Evolutionary conservation across 2,113 vertebrate genomes (phyloP).

Genomic region (Hymenochirus boettgeri): DNA sequence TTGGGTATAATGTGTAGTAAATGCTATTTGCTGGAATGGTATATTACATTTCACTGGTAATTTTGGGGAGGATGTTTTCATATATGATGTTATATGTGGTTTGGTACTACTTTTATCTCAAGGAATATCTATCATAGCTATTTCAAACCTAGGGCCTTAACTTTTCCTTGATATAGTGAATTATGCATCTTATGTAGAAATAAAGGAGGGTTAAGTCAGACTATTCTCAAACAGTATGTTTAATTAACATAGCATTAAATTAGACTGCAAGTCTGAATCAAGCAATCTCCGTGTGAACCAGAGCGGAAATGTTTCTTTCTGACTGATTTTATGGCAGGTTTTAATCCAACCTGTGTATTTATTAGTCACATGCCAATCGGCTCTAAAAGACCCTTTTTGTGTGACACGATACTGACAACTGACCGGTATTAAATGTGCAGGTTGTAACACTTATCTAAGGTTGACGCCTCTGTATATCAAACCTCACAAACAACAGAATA

Average conservation of each 20-base stretch:
- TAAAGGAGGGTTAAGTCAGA: conserved; percentile 4
- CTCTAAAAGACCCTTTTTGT: conserved; percentile 44
- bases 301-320: background rate
- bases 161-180: too few relatives aligned
- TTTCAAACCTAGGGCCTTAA: too few relatives aligned
- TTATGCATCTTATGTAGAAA: too few relatives aligned
- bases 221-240: conserved; percentile 1
- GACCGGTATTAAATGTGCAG: conserved; percentile 24
- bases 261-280: conserved; percentile 2
- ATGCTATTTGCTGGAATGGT: too few relatives aligned
- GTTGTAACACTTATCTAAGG: background rate
- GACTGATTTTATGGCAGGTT: conserved; percentile 8
- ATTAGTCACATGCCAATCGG: conserved; percentile 1
- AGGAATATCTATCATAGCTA: too few relatives aligned
- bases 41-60: too few relatives aligned
- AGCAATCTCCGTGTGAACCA: conserved; percentile 8
- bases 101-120: too few relatives aligned
- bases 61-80: too few relatives aligned
- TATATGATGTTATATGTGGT: too few relatives aligned
- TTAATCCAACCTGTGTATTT: background rate
- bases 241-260: conserved; percentile 5
- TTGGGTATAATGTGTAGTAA: too few relatives aligned
- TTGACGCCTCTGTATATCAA: conserved; percentile 13
- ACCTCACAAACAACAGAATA: conserved; percentile 45
- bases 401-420: conserved; percentile 57